phyloP scores from a whole-genome alignment of 2,113 vertebrate species.

The Plectropomus leopardus region DNA sequence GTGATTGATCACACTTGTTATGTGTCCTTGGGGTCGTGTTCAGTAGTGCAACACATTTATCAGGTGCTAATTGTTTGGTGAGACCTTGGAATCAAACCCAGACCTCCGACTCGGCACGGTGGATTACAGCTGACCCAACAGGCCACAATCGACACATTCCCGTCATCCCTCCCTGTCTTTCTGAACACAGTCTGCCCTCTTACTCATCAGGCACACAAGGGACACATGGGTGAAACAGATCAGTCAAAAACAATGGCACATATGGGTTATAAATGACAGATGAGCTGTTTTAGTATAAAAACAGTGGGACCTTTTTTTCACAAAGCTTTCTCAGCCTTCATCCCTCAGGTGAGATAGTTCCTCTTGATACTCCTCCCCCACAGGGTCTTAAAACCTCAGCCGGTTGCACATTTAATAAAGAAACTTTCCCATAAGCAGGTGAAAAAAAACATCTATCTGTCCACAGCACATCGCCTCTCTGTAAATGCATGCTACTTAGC shows the following conservation, averaged over 20 bases:
- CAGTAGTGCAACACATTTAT: constrained; percentile 5
- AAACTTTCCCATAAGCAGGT: background rate
- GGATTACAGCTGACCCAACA: constrained; percentile 15
- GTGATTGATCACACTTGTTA: background rate
- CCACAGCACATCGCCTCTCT: background rate
- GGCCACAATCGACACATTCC: constrained; percentile 1
- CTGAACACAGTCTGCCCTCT: background rate
- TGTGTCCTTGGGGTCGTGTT: background rate
- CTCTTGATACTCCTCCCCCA: background rate
- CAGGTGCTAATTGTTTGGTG: constrained; percentile 23
- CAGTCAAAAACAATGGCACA: background rate
- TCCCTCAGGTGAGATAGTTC: background rate
- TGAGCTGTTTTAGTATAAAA: background rate
- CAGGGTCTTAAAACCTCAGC: background rate
- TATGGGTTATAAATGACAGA: background rate
- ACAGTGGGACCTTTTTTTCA: background rate
- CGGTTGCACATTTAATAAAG: background rate
- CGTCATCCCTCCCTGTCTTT: constrained; percentile 11
- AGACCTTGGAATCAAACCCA: constrained; percentile 18
- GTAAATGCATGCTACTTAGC: background rate
- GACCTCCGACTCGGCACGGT: background rate
- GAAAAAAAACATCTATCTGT: background rate
- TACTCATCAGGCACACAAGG: background rate
- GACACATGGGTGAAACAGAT: background rate
- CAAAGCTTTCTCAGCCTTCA: background rate